Conservation (phyloP, 2,888 invertebrate species). For the Cataglyphis albicans region DNA sequence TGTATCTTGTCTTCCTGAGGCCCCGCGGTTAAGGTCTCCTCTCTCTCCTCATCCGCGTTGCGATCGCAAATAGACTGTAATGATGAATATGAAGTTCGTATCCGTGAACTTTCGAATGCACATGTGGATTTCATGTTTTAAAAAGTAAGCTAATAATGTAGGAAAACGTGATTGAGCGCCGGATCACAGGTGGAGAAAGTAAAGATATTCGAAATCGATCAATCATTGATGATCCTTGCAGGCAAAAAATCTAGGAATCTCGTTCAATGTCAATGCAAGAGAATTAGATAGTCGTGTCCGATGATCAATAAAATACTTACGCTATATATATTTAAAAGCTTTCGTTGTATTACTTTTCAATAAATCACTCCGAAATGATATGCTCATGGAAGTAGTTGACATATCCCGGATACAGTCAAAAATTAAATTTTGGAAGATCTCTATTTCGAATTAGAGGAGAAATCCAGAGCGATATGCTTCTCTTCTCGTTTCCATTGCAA, state of each 20-base stretch:
- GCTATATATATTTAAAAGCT: background rate
- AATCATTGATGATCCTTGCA: conserved; percentile 15
- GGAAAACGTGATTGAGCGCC: conserved; percentile 1
- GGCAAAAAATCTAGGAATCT: background rate
- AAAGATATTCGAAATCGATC: conserved; percentile 20
- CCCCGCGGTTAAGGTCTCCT: conserved; percentile 37
- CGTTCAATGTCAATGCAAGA: background rate
- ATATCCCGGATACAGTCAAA: too few species aligned
- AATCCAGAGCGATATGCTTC: background rate
- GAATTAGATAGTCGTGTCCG: background rate
- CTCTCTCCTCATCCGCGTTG: background rate
- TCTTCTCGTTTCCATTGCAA: background rate
- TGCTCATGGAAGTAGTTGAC: background rate
- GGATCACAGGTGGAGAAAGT: conserved; percentile 30
- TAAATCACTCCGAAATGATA: background rate
- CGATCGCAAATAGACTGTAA: conserved; percentile 22
- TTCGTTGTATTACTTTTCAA: background rate
- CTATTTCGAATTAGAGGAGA: background rate
- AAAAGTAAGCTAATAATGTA: conserved; percentile 23
- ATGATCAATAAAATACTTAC: background rate
- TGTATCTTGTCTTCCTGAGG: conserved; percentile 43
- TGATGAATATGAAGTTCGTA: conserved; percentile 6
- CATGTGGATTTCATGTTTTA: conserved; percentile 11
- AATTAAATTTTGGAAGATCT: background rate
- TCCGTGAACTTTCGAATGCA: conserved; percentile 28